Conservation (phyloP, 2,888 invertebrate genomes). For the Trichopoda pennipes region DNA sequence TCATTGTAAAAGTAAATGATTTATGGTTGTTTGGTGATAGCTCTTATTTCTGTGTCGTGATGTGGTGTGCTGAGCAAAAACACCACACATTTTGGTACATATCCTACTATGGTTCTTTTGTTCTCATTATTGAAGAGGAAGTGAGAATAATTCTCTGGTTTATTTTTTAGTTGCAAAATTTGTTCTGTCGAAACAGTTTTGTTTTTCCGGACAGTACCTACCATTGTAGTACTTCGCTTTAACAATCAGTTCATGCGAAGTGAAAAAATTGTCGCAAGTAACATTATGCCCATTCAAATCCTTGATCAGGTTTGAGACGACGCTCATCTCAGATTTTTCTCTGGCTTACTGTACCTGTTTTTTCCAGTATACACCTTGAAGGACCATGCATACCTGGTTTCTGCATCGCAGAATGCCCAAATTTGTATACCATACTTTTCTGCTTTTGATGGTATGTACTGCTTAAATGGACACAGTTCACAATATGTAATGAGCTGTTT, state of each 20-base stretch:
- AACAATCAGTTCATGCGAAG: neutral
- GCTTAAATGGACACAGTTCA: neutral
- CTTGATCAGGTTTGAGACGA: too few species aligned
- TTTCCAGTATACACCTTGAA: too few species aligned
- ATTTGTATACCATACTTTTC: neutral
- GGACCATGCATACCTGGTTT: neutral
- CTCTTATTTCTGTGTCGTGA: conserved; percentile 8
- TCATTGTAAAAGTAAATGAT: conserved; percentile 43
- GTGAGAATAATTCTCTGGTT: neutral
- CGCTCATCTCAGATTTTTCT: too few species aligned
- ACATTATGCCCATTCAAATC: too few species aligned
- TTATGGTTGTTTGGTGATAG: conserved; percentile 12
- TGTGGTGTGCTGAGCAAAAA: conserved; percentile 21
- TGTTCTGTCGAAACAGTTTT: conserved; percentile 1
- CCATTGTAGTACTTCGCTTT: conserved; percentile 4
- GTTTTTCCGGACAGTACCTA: neutral
- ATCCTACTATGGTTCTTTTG: neutral
- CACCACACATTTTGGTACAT: neutral
- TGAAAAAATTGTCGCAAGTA: neutral
- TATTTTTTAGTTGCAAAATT: conserved; percentile 3
- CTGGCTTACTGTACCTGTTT: too few species aligned
- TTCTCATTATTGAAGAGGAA: neutral
- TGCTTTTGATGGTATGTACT: too few species aligned
- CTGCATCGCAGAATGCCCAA: neutral
- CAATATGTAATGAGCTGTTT: neutral